phyloP scores from a whole-genome alignment of 2,888 invertebrate genomes.

The Kuschelorhynchus macadamiae region DNA sequence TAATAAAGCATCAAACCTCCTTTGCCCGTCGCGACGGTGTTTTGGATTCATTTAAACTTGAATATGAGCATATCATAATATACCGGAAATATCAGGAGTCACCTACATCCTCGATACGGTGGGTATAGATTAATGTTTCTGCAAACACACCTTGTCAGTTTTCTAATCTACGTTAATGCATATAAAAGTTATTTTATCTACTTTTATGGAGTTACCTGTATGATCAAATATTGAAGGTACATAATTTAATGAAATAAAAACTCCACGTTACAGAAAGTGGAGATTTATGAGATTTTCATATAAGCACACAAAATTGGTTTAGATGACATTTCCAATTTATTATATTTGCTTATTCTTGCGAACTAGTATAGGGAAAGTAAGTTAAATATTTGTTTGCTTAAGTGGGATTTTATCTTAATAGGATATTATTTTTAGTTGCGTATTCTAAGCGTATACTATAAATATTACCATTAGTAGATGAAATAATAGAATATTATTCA shows the following conservation, averaged over 20 bases:
- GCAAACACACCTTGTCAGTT: slow-evolving; percentile 23
- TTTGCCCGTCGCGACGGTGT: too few species aligned
- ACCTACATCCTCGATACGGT: background rate
- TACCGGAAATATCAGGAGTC: too few species aligned
- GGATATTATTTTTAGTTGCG: too few species aligned
- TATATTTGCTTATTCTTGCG: background rate
- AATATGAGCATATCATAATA: too few species aligned
- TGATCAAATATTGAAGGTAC: slow-evolving; percentile 36
- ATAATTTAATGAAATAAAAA: slow-evolving; percentile 25
- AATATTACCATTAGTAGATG: too few species aligned
- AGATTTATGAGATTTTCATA: slow-evolving; percentile 23
- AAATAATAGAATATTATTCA: too few species aligned
- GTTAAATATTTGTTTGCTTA: too few species aligned
- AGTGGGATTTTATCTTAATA: too few species aligned
- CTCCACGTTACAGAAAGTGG: slow-evolving; percentile 7
- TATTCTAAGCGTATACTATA: too few species aligned
- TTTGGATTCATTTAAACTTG: too few species aligned
- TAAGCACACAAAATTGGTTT: slow-evolving; percentile 2
- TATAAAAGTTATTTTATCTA: slow-evolving; percentile 23
- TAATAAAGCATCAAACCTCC: too few species aligned
- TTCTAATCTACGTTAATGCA: slow-evolving; percentile 31
- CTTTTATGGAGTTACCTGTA: slow-evolving; percentile 32
- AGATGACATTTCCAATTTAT: slow-evolving; percentile 1
- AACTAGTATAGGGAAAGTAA: too few species aligned
- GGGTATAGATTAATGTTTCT: slow-evolving; percentile 13